Evolutionary conservation across 2,888 invertebrate species (phyloP).

Genomic region (Drosophila picticornis): DNA sequence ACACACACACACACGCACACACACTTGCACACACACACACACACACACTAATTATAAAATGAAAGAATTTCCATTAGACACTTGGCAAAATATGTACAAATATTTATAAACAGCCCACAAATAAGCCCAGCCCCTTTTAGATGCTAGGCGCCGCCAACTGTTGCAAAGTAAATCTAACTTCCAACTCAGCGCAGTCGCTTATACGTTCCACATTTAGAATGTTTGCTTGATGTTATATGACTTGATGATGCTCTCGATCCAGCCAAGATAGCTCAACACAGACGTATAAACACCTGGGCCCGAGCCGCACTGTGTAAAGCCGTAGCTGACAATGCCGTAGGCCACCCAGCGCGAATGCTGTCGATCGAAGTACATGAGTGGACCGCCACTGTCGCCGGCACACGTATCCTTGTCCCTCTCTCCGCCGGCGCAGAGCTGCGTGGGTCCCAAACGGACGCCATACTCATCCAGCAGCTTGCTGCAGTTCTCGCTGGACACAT

Average conservation of each 20-base stretch:
- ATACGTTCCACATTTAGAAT: slow-evolving; percentile 3
- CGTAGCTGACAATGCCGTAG: slow-evolving; percentile 89
- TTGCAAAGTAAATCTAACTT: slow-evolving; percentile 48
- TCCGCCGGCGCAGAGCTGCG: slow-evolving; percentile 91
- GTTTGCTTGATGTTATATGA: slow-evolving; percentile 17
- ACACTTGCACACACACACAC: slow-evolving; percentile 36
- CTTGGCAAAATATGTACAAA: slow-evolving; percentile 80
- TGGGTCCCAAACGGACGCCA: slow-evolving; percentile 86
- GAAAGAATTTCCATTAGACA: slow-evolving; percentile 54
- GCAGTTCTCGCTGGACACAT: slow-evolving; percentile 87
- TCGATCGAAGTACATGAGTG: slow-evolving; percentile 88
- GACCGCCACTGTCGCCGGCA: slow-evolving; percentile 90
- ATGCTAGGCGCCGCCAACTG: slow-evolving; percentile 28
- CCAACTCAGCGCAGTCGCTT: slow-evolving; percentile 23
- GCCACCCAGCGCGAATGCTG: slow-evolving; percentile 86
- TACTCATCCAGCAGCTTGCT: slow-evolving; percentile 86
- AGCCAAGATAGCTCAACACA: slow-evolving; percentile 84
- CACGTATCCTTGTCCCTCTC: slow-evolving; percentile 90
- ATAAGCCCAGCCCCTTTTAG: not conserved
- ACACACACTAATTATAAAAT: slow-evolving; percentile 15
- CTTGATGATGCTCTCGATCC: slow-evolving; percentile 86
- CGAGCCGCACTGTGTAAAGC: slow-evolving; percentile 88
- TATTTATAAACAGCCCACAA: slow-evolving; percentile 53
- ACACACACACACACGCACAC: slow-evolving; percentile 23
- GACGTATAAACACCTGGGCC: slow-evolving; percentile 89